Percentiles rank a stretch among this genome's conserved stretches.
Evolutionary conservation across 2,113 vertebrate genomes (phyloP).

Genomic region (Suricata suricatta): DNA sequence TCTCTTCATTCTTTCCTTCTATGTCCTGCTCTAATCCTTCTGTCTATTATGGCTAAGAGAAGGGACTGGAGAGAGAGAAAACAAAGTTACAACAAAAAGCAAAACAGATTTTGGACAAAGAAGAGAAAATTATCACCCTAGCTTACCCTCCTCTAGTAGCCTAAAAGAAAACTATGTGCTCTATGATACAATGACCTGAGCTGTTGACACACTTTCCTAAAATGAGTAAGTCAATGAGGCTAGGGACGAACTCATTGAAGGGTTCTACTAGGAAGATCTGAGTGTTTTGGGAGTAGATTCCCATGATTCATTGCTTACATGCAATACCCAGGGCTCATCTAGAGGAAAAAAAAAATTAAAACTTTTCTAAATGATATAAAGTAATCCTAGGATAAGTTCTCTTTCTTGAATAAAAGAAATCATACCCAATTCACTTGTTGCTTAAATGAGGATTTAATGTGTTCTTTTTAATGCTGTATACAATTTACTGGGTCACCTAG

Average conservation of each 20-base stretch:
- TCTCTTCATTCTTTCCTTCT: background rate
- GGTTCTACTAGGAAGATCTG: background rate
- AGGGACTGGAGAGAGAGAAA: background rate
- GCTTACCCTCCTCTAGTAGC: background rate
- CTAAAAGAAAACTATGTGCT: background rate
- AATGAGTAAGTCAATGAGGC: background rate
- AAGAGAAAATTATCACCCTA: background rate
- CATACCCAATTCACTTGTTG: background rate
- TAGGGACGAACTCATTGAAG: background rate
- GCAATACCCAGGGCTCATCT: too few species aligned
- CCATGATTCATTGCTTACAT: too few species aligned
- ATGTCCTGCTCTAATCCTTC: background rate
- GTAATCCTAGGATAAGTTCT: background rate
- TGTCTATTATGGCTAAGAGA: background rate
- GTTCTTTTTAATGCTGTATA: background rate
- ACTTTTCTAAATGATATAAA: background rate
- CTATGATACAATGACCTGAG: background rate
- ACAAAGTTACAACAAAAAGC: background rate
- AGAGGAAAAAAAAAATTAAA: rapidly evolving
- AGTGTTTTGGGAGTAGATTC: background rate
- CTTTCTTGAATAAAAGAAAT: background rate
- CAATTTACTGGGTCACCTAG: rapidly evolving
- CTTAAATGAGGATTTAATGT: background rate
- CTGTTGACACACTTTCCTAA: background rate
- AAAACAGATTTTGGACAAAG: background rate